A percentile compares a stretch with the other conserved stretches of the same genome.
Evolutionary conservation across 2,797 vertebrate species (phyloP).

Genomic region (Nyctalus aviator): DNA sequence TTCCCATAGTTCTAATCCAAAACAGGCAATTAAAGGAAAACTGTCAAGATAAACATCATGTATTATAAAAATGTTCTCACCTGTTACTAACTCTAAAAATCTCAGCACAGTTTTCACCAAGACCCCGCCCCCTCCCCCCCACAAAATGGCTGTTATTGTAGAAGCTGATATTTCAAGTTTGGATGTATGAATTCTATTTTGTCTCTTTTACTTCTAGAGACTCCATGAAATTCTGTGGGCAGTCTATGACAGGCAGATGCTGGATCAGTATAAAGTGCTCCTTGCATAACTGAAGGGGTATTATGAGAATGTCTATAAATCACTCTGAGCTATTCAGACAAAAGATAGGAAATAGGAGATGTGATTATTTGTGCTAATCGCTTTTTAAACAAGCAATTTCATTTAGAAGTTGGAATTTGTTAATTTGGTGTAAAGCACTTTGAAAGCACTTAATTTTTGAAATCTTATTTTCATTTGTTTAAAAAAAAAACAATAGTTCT

Average conservation of each 20-base stretch:
- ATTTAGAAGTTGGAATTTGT: conserved; percentile 53
- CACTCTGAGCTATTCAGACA: conserved; percentile 9
- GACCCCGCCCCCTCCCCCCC: not conserved
- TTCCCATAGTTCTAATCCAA: conserved; percentile 34
- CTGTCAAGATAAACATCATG: conserved; percentile 42
- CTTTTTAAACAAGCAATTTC: conserved; percentile 54
- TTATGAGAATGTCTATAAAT: not conserved
- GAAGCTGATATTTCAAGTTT: not conserved
- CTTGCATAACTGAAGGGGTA: not conserved
- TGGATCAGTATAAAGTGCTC: not conserved
- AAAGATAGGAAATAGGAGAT: conserved; percentile 63
- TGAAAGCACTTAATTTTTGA: conserved; percentile 51
- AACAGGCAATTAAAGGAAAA: conserved; percentile 60
- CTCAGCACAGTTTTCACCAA: not conserved
- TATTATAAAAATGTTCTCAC: conserved; percentile 55
- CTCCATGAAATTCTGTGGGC: not conserved
- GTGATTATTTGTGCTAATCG: conserved; percentile 47
- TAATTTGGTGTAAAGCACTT: conserved; percentile 50
- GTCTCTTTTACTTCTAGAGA: not conserved
- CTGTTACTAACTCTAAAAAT: conserved; percentile 33
- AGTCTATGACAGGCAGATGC: not conserved
- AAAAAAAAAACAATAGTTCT: conserved; percentile 33
- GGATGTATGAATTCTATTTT: not conserved
- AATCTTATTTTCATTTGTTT: conserved; percentile 58
- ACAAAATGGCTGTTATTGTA: not conserved